These are phyloP conservation scores for Thamnophis elegans DNA, from an alignment of 2,797 vertebrate species.

Conservation along the genomic window DNA sequence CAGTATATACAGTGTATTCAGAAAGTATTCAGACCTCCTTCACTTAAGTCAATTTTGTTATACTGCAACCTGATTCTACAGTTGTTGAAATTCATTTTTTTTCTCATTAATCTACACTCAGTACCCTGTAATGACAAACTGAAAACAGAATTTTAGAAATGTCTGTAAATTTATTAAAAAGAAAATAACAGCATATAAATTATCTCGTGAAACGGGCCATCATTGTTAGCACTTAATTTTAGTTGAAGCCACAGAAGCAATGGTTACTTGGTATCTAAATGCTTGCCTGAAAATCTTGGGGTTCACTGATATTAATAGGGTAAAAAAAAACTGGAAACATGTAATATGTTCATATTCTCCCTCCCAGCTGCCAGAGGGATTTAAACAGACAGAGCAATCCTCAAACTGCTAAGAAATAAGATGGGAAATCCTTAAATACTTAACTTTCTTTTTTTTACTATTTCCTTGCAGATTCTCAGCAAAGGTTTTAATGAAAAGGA, in stretches of 20 bases:
- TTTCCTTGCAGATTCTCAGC: constrained; percentile 59
- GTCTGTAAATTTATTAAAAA: neutral
- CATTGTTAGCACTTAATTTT: neutral
- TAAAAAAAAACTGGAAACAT: neutral
- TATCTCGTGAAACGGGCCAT: neutral
- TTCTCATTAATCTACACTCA: neutral
- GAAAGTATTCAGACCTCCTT: neutral
- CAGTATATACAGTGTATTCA: neutral
- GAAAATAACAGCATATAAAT: neutral
- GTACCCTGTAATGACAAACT: neutral
- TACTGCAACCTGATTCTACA: neutral
- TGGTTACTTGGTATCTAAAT: neutral
- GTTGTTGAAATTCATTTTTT: neutral
- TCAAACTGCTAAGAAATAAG: neutral
- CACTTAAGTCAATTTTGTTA: neutral
- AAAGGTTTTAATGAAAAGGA: constrained; percentile 69
- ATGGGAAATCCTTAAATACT: constrained; percentile 3
- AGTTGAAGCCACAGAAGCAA: neutral
- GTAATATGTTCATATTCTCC: neutral
- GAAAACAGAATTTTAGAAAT: neutral
- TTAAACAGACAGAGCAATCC: neutral
- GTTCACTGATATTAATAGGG: neutral
- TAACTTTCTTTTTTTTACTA: constrained; percentile 54
- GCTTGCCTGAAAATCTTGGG: neutral
- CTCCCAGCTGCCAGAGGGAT: neutral